Evolutionary conservation across 2,113 vertebrate genomes (phyloP).

Genomic region (Phylloscopus trochilus): DNA sequence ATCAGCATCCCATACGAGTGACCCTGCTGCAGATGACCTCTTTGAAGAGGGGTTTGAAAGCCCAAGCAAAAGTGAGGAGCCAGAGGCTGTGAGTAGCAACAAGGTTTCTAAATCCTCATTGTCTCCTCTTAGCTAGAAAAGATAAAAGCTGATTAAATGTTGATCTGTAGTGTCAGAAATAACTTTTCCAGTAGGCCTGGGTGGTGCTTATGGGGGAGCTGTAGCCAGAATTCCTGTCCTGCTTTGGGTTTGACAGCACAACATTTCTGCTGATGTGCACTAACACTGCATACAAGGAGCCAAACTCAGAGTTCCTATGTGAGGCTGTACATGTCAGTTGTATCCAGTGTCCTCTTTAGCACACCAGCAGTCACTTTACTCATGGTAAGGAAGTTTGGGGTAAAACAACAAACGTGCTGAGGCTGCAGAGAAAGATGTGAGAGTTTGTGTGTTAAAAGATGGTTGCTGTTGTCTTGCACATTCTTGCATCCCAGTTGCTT

Average conservation of each 20-base stretch:
- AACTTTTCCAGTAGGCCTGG: background rate
- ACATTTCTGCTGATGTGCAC: background rate
- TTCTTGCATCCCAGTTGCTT: conserved; percentile 38
- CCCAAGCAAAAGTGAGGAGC: conserved; percentile 93
- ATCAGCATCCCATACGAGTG: conserved; percentile 90
- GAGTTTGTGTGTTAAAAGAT: conserved; percentile 18
- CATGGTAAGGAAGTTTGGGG: background rate
- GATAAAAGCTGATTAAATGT: background rate
- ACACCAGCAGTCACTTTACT: background rate
- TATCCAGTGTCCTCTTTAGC: background rate
- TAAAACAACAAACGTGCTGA: background rate
- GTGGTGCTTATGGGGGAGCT: background rate
- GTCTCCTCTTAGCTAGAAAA: background rate
- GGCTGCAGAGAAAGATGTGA: conserved; percentile 7
- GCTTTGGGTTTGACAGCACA: background rate
- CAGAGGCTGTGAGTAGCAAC: conserved; percentile 88
- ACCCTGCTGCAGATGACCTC: conserved; percentile 89
- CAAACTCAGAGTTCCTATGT: background rate
- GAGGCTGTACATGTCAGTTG: background rate
- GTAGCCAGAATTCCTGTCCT: background rate
- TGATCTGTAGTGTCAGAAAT: background rate
- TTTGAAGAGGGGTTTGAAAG: conserved; percentile 95
- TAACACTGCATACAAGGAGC: background rate
- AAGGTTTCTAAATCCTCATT: background rate
- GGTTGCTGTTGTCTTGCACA: conserved; percentile 10